A percentile compares a stretch with the other conserved stretches of the same genome.
These are phyloP conservation scores for Idaea straminata DNA, from an alignment of 2,888 invertebrate genomes.

Conservation along the genomic window DNA sequence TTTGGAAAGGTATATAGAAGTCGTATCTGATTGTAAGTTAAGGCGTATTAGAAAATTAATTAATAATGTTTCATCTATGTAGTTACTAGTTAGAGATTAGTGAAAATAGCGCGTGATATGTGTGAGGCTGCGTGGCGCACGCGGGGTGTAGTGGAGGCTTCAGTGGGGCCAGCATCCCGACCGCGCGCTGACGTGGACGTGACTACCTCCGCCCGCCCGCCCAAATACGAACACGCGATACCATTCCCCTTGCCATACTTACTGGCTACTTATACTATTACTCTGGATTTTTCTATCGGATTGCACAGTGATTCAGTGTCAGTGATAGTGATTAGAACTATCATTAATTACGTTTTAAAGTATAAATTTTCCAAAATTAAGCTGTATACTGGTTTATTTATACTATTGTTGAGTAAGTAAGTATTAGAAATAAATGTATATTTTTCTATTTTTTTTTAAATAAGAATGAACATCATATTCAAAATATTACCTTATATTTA, in stretches of 20 bases:
- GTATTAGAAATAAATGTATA: not conserved
- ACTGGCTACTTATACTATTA: not conserved
- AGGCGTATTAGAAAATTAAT: slow-evolving; percentile 19
- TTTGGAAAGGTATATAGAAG: not conserved
- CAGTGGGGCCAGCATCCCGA: slow-evolving; percentile 68
- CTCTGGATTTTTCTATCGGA: not conserved
- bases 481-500: too few relatives aligned
- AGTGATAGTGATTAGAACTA: not conserved
- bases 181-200: slow-evolving; percentile 49
- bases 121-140: slow-evolving; percentile 29
- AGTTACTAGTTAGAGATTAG: slow-evolving; percentile 12
- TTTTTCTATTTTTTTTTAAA: not conserved
- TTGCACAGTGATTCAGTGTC: slow-evolving; percentile 1
- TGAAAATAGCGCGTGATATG: slow-evolving; percentile 21
- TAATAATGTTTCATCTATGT: slow-evolving; percentile 16
- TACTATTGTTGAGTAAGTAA: not conserved
- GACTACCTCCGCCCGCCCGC: slow-evolving; percentile 32
- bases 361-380: not conserved
- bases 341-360: not conserved
- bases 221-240: not conserved
- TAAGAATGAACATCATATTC: too few relatives aligned
- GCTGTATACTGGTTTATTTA: not conserved
- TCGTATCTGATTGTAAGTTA: slow-evolving; percentile 3
- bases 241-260: not conserved
- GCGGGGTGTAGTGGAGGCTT: slow-evolving; percentile 37